Base-by-base conservation (phyloP, 2,888 invertebrate genomes). In the Agrotis puta region DNA sequence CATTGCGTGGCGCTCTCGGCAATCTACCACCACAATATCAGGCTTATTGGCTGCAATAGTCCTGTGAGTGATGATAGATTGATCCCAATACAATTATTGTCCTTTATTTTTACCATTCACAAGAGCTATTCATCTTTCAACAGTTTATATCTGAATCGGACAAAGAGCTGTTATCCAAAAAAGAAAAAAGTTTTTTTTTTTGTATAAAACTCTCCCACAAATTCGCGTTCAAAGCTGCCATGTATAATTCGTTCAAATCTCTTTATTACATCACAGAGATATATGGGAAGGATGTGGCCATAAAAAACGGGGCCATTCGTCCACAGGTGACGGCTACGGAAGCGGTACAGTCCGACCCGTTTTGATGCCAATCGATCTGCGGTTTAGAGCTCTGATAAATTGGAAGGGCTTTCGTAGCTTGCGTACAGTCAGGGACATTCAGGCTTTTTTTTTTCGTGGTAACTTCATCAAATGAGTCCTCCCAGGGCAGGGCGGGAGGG, bases 291-390 rank as follows among this genome's bases (percentile, higher is more conserved):
- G 73, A 48, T 61, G 57, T 48, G 57, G 48, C 57, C 59, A 45
- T 66, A 76, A 72, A 69, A 70, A 78, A 64, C 72, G 58, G 22
- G 22, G 11, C 22, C 51, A 67, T 73, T 69, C 48, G 64, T 79
- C 61, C 59, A 51, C 66, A 57, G 64, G 78, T 77, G 79, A 69
- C 59, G 57, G 68, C 24, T 54, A n/a, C 63, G 43, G 59, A 64
- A 64, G 43, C 57, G 53, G 69, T 76, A 77, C 57, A 79, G 69
- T 54, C 65, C 43, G 54, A 63, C 65, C 69, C 77, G 56, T 65
- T 79, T 69, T 79, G 77, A 79, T 70, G 73, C 63, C 59, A 70
- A 78, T 78, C 74, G 78, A 78, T 78, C 79, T 66, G 79, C 43
- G 78, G 79, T 66, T 78, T 78, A 70, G 58, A 65, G 54, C 48